Conservation (phyloP, 2,113 vertebrate species). For the Notothenia coriiceps region DNA sequence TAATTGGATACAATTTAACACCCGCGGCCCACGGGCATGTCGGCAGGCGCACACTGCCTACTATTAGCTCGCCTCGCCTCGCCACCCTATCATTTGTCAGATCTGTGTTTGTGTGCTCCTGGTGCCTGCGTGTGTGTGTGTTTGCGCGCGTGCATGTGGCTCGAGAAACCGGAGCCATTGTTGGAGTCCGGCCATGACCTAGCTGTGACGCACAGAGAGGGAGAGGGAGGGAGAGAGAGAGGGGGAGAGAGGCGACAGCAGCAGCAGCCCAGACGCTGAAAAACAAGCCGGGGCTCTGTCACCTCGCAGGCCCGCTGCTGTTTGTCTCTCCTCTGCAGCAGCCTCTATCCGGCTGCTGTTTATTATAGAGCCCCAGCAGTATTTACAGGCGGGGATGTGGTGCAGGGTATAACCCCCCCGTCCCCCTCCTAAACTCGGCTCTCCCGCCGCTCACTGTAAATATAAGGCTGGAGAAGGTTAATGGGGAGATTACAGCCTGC, state of each 20-base stretch:
- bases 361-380: conserved; percentile 40
- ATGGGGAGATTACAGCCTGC: conserved; percentile 56
- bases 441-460: conserved; percentile 38
- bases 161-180: conserved; percentile 78
- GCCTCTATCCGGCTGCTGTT: conserved; percentile 47
- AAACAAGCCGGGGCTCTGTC: conserved; percentile 73
- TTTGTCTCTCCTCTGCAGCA: conserved; percentile 30
- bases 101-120: conserved; percentile 71
- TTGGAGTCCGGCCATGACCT: conserved; percentile 83
- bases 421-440: conserved; percentile 25
- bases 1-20: conserved; percentile 88
- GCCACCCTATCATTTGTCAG: conserved; percentile 78
- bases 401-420: conserved; percentile 21
- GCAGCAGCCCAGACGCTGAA: conserved; percentile 63
- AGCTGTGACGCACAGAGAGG: conserved; percentile 78
- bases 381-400: conserved; percentile 41
- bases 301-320: conserved; percentile 46
- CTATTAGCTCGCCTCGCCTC: conserved; percentile 79
- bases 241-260: conserved; percentile 9
- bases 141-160: conserved; percentile 12
- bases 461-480: conserved; percentile 50
- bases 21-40: conserved; percentile 82
- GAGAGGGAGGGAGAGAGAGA: conserved; percentile 11
- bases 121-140: conserved; percentile 19
- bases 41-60: conserved; percentile 75